Evolutionary conservation across 2,888 invertebrate species (phyloP), one percentile per base, ranked within the genome.

Genomic region (Mongoloraphidia duomilia): DNA sequence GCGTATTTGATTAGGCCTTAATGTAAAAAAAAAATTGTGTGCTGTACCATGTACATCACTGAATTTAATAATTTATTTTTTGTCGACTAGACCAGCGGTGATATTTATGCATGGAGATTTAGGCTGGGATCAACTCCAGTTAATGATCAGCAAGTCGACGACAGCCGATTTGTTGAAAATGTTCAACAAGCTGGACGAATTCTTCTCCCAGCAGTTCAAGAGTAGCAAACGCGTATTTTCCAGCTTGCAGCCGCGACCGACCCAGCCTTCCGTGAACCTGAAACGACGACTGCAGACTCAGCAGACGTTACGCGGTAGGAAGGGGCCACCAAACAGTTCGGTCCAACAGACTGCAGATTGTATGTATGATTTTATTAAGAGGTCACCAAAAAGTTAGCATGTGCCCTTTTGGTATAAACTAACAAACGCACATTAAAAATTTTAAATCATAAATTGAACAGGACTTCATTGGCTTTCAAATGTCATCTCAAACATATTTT

Each of bases 171-270:
- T 98, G 51, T 73, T 95, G 44, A 97, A 96, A 72, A 96, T 98
- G 88, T 92, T 87, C 65, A 84, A 88, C 55, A 96, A 96, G 63
- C 74, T 98, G 36, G 93, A 94, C 60, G 94, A 96, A 69, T 98
- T 98, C 74, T 96, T 98, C 71, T 86, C 90, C 53, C 95, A 95
- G 66, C 96, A 97, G 72, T 93, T 96, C 65, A 92, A 93, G 65
- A 93, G 91, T 57, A 91, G 93, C 64, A 92, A 91, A 65, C 76
- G 94, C 2, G 93, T 92, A 5, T 89, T 95, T 64, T 86, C 84
- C 53, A 82, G 80, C 38, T 61, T 81, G 55, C 80, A 72, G 63
- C 75, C 79, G 2, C 69, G 73, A 35, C 63, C 67, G 46, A 67
- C 65, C 17, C 42, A 41, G 46, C 38, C 26, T 26, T 26, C 26